phyloP scores from a whole-genome alignment of 1,140 invertebrate species.

The Aphelenchoides avenae region DNA sequence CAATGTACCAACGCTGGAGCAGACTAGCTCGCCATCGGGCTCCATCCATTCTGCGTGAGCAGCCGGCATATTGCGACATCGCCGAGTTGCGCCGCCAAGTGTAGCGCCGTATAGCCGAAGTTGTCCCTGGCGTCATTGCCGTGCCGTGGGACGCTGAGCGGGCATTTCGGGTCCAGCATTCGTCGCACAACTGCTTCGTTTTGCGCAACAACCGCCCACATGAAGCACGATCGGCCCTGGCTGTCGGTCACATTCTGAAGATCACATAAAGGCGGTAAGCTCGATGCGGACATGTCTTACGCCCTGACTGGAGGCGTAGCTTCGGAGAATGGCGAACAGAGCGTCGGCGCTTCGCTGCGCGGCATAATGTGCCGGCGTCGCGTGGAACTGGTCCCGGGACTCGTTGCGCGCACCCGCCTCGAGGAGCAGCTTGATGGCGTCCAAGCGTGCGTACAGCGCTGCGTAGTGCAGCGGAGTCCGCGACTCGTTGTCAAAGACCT shows the following conservation, averaged over 20 bases:
- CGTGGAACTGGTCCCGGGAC: conserved; percentile 21
- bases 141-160: background rate
- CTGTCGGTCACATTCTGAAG: conserved; percentile 33
- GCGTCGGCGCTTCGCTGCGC: conserved; percentile 29
- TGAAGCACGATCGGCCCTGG: conserved; percentile 32
- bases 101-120: conserved; percentile 26
- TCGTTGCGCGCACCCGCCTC: conserved; percentile 33
- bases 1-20: background rate
- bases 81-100: conserved; percentile 34
- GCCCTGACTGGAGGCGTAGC: background rate
- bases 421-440: conserved; percentile 19
- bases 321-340: conserved; percentile 21
- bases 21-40: conserved; percentile 5
- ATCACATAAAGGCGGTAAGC: background rate
- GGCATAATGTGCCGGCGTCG: conserved; percentile 44
- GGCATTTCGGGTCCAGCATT: conserved; percentile 20
- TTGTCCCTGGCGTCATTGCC: conserved; percentile 12
- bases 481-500: conserved; percentile 34
- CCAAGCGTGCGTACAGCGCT: conserved; percentile 24
- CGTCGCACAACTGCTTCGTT: conserved; percentile 25
- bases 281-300: conserved; percentile 18
- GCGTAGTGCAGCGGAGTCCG: conserved; percentile 43
- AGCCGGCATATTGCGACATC: conserved; percentile 38
- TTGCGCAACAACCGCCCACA: conserved; percentile 45
- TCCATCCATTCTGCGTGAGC: conserved; percentile 18